Conservation (phyloP, 2,113 vertebrate species). For the Haemorhous mexicanus region DNA sequence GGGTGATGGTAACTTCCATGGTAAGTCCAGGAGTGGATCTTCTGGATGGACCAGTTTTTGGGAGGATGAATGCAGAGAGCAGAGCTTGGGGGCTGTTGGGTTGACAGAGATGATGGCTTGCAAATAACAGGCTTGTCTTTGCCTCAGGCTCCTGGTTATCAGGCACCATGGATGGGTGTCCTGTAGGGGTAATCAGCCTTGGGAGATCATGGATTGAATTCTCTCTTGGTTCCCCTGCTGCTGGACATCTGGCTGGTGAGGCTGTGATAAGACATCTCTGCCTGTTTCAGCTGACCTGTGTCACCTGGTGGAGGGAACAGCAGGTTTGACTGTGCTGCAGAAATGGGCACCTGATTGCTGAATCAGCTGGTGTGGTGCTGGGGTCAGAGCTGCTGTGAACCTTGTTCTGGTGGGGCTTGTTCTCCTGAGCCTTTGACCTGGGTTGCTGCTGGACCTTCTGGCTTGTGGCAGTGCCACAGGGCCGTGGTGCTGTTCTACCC, state of each 20-base stretch:
- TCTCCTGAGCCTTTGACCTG: neutral
- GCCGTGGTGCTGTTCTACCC: neutral
- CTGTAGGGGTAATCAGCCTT: neutral
- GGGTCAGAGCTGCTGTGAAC: neutral
- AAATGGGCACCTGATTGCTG: neutral
- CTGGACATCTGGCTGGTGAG: neutral
- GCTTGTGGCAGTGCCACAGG: neutral
- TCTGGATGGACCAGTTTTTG: neutral
- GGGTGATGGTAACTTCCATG: neutral
- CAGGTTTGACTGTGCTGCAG: neutral
- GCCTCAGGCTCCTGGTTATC: neutral
- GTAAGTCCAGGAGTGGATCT: neutral
- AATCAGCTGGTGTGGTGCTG: neutral
- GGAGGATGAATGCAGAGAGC: neutral
- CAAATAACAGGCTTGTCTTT: neutral
- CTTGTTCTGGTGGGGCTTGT: neutral
- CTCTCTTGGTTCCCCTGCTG: neutral
- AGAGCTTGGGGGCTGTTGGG: neutral
- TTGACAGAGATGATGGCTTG: neutral
- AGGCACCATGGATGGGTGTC: neutral
- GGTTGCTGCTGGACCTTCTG: neutral
- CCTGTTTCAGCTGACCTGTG: neutral
- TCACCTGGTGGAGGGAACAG: neutral
- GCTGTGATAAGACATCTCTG: neutral
- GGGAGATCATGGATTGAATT: neutral